phyloP scores from a whole-genome alignment of 2,113 vertebrate species.

The Mobula birostris region DNA sequence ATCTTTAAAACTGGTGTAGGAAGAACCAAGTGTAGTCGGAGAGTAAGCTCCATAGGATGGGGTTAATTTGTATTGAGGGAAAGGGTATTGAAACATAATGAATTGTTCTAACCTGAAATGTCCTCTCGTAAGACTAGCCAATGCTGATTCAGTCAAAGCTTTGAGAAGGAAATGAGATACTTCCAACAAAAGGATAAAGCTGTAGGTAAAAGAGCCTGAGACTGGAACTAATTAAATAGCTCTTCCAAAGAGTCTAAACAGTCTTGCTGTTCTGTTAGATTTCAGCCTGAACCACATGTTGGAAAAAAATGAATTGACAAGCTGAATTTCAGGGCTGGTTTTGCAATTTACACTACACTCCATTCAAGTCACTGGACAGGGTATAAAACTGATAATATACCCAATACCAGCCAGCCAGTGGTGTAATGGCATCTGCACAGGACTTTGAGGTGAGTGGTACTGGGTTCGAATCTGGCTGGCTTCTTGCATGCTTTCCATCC shows the following conservation, averaged over 20 bases:
- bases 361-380: not conserved
- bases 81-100: too few relatives aligned
- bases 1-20: not conserved
- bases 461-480: too few relatives aligned
- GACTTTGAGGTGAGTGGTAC: too few relatives aligned
- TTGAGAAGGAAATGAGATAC: not conserved
- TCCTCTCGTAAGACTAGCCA: not conserved
- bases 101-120: not conserved
- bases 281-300: not conserved
- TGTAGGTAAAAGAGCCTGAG: not conserved
- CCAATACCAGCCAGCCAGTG: too few relatives aligned
- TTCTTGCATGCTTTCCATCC: too few relatives aligned
- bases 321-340: not conserved
- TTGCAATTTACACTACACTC: too few relatives aligned
- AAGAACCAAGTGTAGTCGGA: not conserved
- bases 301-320: not conserved
- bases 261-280: not conserved
- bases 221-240: not conserved
- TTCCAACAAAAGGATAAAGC: not conserved
- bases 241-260: not conserved
- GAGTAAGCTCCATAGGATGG: not conserved
- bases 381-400: not conserved
- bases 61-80: not conserved
- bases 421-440: too few relatives aligned
- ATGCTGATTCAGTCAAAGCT: too few relatives aligned